Evolutionary conservation across 2,888 invertebrate species (phyloP).

Genomic region (Tubulanus polymorphus): DNA sequence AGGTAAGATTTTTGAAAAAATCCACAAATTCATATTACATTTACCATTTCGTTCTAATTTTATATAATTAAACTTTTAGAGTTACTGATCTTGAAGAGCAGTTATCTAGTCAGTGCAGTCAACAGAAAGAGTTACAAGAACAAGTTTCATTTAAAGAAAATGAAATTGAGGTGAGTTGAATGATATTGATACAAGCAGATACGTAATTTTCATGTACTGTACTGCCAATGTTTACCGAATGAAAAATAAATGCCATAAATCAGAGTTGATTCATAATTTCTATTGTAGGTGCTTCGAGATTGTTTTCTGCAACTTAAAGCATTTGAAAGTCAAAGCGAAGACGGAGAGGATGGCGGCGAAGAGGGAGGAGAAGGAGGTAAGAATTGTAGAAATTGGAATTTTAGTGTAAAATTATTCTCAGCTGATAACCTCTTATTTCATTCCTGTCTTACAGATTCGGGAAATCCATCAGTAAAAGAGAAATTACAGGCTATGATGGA

Average conservation of each 20-base stretch:
- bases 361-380: background rate
- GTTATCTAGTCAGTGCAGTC: conserved; percentile 26
- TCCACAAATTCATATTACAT: background rate
- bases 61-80: conserved; percentile 21
- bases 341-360: conserved; percentile 12
- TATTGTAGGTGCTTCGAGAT: conserved; percentile 36
- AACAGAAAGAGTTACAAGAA: conserved; percentile 37
- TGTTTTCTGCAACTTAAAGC: conserved; percentile 46
- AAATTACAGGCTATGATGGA: conserved; percentile 45
- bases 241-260: too few species aligned
- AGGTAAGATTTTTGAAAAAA: conserved; percentile 28
- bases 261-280: background rate
- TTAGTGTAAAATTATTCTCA: background rate
- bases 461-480: conserved; percentile 26
- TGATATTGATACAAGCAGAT: background rate
- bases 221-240: background rate
- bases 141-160: conserved; percentile 42
- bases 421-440: too few species aligned
- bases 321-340: conserved; percentile 31
- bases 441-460: too few species aligned
- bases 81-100: conserved; percentile 36
- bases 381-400: background rate
- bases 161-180: conserved; percentile 37
- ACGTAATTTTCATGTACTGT: background rate
- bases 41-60: background rate